A percentile compares a stretch with the other conserved stretches of the same genome.
phyloP scores from a whole-genome alignment of 2,113 vertebrate genomes.

The Neotoma lepida region DNA sequence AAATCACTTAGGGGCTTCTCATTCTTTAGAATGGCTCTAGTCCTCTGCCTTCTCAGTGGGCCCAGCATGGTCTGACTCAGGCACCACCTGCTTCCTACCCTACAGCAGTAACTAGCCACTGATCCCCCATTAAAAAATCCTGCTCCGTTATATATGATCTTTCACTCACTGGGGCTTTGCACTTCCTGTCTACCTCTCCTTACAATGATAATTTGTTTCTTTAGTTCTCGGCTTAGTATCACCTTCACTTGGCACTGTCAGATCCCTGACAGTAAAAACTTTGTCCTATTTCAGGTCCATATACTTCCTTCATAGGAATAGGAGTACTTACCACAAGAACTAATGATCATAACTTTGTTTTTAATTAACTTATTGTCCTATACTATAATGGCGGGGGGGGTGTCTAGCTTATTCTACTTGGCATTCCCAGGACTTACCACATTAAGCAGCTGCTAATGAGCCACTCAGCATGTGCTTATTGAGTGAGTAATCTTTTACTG shows the following conservation, averaged over 20 bases:
- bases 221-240: neutral
- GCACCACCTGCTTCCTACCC: neutral
- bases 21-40: neutral
- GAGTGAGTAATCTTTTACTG: neutral
- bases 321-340: neutral
- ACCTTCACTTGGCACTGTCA: neutral
- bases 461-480: neutral
- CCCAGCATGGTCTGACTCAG: neutral
- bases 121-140: neutral
- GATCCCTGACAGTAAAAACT: neutral
- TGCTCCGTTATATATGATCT: neutral
- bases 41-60: neutral
- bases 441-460: neutral
- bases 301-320: neutral
- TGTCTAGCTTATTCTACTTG: neutral
- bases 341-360: neutral
- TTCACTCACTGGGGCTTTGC: neutral
- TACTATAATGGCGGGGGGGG: neutral
- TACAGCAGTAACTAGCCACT: neutral
- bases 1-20: neutral
- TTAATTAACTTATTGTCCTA: neutral
- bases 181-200: neutral
- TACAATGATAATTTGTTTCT: neutral
- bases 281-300: neutral
- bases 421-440: neutral